These are phyloP conservation scores for Rhagophthalmus giganteus DNA, from an alignment of 2,888 invertebrate species.

Conservation along the genomic window DNA sequence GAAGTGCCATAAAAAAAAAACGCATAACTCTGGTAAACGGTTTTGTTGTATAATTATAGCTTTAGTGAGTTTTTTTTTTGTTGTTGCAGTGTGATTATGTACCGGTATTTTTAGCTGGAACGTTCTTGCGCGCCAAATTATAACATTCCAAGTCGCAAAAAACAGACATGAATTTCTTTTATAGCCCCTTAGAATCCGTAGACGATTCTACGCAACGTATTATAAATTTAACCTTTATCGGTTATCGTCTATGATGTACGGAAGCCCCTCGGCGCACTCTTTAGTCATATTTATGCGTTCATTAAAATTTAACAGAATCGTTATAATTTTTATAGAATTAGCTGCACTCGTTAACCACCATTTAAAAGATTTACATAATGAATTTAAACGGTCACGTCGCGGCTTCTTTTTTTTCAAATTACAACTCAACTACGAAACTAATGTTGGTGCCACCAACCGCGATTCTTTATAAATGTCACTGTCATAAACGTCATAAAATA, in stretches of 20 bases:
- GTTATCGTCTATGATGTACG: no score
- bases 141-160: slow-evolving; percentile 14
- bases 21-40: background rate
- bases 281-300: background rate
- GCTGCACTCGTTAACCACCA: no score
- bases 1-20: background rate
- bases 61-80: slow-evolving; percentile 2
- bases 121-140: slow-evolving; percentile 3
- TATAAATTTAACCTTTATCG: slow-evolving; percentile 8
- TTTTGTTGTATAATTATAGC: slow-evolving; percentile 7
- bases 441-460: no score
- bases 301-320: background rate
- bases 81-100: slow-evolving; percentile 10
- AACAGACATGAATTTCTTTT: slow-evolving; percentile 12
- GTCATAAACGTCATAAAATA: no score
- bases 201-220: background rate
- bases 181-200: slow-evolving; percentile 4
- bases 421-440: no score
- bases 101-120: slow-evolving; percentile 15
- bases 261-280: no score
- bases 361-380: no score
- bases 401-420: no score
- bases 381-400: no score
- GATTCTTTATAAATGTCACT: no score
- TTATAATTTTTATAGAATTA: background rate